Conservation (phyloP, 2,888 invertebrate genomes). For the Falcaria lacertinaria region DNA sequence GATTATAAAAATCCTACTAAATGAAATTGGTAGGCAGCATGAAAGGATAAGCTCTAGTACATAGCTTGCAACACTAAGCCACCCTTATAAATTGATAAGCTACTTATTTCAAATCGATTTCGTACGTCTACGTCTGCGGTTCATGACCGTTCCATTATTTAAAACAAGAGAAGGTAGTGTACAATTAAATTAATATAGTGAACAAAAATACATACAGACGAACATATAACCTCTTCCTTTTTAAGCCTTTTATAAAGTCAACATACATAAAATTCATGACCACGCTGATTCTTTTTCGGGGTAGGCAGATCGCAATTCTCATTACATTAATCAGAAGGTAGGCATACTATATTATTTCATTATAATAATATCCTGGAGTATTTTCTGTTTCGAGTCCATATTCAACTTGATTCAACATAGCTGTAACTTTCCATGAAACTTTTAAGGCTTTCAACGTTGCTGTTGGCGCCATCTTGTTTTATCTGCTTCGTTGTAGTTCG, state of each 20-base stretch:
- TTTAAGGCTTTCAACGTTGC: slow-evolving; percentile 34
- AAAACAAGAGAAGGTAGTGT: background rate
- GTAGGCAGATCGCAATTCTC: no score
- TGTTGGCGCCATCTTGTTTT: slow-evolving; percentile 61
- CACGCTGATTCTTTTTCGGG: no score
- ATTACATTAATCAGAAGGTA: no score
- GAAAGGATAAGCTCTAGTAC: slow-evolving; percentile 35
- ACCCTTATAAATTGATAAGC: slow-evolving; percentile 63
- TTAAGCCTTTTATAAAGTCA: no score
- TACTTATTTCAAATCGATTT: slow-evolving; percentile 59
- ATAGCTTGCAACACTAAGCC: slow-evolving; percentile 38
- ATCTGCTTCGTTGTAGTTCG: slow-evolving; percentile 37
- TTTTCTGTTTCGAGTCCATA: no score
- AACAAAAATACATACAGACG: no score
- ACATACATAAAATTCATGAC: no score
- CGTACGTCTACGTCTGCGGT: slow-evolving; percentile 33
- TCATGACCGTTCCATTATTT: background rate
- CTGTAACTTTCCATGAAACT: slow-evolving; percentile 25
- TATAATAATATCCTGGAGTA: no score
- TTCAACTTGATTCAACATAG: no score
- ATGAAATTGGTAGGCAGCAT: slow-evolving; percentile 2
- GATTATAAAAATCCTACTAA: background rate
- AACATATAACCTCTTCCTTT: no score
- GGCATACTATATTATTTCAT: no score
- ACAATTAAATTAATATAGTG: no score